Evolutionary conservation across 2,797 vertebrate species (phyloP).

Genomic region (Bradypodion pumilum): DNA sequence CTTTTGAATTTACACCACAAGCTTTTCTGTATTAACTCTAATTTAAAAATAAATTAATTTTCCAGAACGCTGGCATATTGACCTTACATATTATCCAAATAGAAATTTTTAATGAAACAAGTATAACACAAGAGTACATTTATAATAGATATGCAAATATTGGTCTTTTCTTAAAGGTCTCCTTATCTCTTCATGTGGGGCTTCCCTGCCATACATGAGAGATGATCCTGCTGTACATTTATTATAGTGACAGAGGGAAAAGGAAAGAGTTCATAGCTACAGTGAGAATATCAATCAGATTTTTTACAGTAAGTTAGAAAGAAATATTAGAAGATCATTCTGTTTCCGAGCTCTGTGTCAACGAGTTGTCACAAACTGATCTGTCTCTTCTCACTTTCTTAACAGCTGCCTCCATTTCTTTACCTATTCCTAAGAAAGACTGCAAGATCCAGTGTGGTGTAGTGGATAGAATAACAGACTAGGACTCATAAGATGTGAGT

Average conservation of each 20-base stretch:
- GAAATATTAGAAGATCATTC: slow-evolving; percentile 46
- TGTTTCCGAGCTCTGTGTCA: slow-evolving; percentile 11
- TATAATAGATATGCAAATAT: slow-evolving; percentile 86
- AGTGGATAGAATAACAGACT: too few relatives aligned
- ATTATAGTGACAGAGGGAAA: slow-evolving; percentile 57
- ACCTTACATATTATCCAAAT: slow-evolving; percentile 85
- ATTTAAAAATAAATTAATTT: slow-evolving; percentile 82
- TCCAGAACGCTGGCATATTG: slow-evolving; percentile 82
- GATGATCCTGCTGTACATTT: slow-evolving; percentile 62
- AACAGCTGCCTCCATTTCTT: background rate
- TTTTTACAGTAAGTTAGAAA: background rate
- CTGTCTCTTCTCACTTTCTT: slow-evolving; percentile 41
- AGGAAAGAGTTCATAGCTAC: slow-evolving; percentile 50
- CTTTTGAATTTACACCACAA: slow-evolving; percentile 36
- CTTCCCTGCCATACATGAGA: slow-evolving; percentile 62
- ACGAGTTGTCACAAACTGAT: slow-evolving; percentile 52
- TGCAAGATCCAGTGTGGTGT: too few relatives aligned
- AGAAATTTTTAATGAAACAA: slow-evolving; percentile 84
- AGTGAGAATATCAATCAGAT: slow-evolving; percentile 58
- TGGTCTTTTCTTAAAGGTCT: slow-evolving; percentile 86
- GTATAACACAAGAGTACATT: slow-evolving; percentile 75
- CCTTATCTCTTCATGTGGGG: slow-evolving; percentile 73
- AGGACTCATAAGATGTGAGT: too few relatives aligned
- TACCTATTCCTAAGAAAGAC: too few relatives aligned
- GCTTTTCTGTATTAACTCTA: slow-evolving; percentile 72